Percentiles rank a stretch among this genome's conserved stretches.
phyloP scores from a whole-genome alignment of 1,140 invertebrate species.

The Brachionus sp. region DNA sequence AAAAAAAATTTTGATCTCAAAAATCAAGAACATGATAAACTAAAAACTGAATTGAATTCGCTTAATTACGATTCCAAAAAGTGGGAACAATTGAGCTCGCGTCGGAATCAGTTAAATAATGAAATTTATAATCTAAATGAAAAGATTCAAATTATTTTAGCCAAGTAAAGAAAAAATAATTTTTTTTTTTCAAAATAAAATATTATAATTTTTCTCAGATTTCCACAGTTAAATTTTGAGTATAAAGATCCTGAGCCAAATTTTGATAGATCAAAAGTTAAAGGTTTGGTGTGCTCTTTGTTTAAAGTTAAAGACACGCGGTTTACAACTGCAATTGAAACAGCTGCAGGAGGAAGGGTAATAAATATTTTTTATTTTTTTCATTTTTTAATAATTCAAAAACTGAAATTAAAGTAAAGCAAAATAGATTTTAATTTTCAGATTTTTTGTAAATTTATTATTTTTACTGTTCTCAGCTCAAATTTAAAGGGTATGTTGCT shows the following conservation, averaged over 20 bases:
- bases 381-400: no score
- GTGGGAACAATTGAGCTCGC: not conserved
- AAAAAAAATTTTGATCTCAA: not conserved
- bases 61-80: not conserved
- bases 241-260: slow-evolving; percentile 61
- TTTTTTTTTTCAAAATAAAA: no score
- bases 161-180: no score
- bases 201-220: slow-evolving; percentile 9
- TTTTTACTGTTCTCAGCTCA: no score
- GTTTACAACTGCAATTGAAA: slow-evolving; percentile 76
- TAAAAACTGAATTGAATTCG: slow-evolving; percentile 12
- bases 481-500: no score
- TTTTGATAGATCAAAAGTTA: slow-evolving; percentile 73
- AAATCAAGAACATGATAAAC: slow-evolving; percentile 2
- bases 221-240: slow-evolving; percentile 53
- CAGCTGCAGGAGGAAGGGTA: slow-evolving; percentile 74
- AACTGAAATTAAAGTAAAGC: no score
- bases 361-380: no score
- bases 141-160: not conserved
- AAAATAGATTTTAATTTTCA: no score
- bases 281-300: slow-evolving; percentile 74
- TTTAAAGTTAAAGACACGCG: slow-evolving; percentile 71
- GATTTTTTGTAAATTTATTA: no score
- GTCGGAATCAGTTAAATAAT: not conserved
- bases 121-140: slow-evolving; percentile 33